These are phyloP conservation scores for Steatornis caripensis DNA, from an alignment of 2,113 vertebrate genomes.

Conservation along the genomic window DNA sequence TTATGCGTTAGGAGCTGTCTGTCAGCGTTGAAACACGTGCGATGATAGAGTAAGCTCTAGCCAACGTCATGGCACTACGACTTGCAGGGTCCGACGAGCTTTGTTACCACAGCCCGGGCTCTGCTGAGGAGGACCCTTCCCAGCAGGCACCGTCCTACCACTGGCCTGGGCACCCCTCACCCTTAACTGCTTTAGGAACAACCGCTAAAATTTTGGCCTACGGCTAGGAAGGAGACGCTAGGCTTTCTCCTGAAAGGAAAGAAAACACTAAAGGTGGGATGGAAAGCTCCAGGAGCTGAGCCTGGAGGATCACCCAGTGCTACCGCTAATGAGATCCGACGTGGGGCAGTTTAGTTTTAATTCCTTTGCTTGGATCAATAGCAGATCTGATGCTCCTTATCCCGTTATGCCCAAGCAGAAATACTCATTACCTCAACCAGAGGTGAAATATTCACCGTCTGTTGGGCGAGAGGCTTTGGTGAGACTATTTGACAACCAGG, in stretches of 20 bases:
- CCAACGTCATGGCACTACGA: neutral
- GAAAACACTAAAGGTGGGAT: neutral
- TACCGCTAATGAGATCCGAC: neutral
- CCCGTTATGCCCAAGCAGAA: neutral
- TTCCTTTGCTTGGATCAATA: neutral
- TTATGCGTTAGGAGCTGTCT: constrained; percentile 60
- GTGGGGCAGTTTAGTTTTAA: neutral
- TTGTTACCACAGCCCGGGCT: neutral
- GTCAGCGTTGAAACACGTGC: constrained; percentile 44
- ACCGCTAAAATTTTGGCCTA: neutral
- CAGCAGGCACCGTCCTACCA: neutral
- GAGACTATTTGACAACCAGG: neutral
- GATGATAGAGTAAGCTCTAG: constrained; percentile 59
- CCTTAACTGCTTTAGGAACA: neutral
- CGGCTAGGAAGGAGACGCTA: neutral
- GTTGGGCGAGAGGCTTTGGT: neutral
- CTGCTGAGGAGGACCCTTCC: neutral
- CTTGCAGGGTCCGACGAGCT: neutral
- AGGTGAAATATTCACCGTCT: neutral
- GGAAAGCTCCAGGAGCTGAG: neutral
- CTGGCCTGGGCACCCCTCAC: neutral
- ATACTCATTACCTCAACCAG: neutral
- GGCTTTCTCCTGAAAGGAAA: neutral
- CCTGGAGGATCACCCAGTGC: neutral
- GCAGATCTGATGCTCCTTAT: neutral